Conservation (phyloP, 2,888 invertebrate genomes). For the Alloplasta piceator region DNA sequence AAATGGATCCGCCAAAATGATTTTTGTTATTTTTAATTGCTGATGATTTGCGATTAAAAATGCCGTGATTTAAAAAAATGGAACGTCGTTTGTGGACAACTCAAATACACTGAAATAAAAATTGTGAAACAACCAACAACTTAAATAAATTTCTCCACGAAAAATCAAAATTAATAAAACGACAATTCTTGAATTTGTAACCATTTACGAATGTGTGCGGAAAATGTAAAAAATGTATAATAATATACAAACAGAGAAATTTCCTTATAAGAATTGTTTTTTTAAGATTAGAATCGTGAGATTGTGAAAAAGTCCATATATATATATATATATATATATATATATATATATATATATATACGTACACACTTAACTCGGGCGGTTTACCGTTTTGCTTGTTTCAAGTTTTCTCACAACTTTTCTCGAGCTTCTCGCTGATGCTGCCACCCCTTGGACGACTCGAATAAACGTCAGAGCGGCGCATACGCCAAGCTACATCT, state of each 20-base stretch:
- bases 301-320: neutral
- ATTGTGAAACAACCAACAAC: no score
- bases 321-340: neutral
- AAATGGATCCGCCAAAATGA: no score
- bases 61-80: no score
- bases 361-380: constrained; percentile 15
- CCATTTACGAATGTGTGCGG: neutral
- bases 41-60: no score
- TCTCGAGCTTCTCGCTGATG: constrained; percentile 16
- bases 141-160: no score
- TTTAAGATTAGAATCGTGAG: neutral
- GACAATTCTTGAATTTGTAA: no score
- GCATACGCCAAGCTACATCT: constrained; percentile 61
- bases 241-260: neutral
- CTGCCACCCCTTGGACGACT: constrained; percentile 56
- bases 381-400: constrained; percentile 51
- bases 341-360: neutral
- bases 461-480: constrained; percentile 67
- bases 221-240: neutral
- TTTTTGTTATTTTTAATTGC: no score
- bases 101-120: no score
- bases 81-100: no score
- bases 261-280: constrained; percentile 10
- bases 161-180: no score
- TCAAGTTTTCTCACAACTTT: constrained; percentile 59